phyloP scores from a whole-genome alignment of 2,797 vertebrate species.

The Echiichthys vipera region DNA sequence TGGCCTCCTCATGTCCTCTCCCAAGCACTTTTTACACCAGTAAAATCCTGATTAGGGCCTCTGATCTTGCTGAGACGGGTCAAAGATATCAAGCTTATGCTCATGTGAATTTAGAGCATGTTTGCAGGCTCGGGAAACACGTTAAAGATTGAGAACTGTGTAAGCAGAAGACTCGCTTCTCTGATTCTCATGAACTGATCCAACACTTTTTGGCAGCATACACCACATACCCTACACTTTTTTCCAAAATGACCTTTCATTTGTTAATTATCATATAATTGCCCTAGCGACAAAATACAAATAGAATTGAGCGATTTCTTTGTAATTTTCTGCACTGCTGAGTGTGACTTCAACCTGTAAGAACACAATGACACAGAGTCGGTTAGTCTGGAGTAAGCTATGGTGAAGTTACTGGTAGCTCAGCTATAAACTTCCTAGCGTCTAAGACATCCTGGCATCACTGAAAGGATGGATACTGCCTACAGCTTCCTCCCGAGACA shows the following conservation, averaged over 20 bases:
- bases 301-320: constrained; percentile 70
- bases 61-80: constrained; percentile 47
- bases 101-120: constrained; percentile 28
- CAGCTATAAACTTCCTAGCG: constrained; percentile 11
- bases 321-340: constrained; percentile 63
- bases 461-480: constrained; percentile 13
- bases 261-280: constrained; percentile 71
- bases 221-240: constrained; percentile 29
- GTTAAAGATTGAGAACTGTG: constrained; percentile 25
- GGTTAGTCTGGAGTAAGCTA: constrained; percentile 21
- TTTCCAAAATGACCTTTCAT: constrained; percentile 64
- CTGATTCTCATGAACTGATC: constrained; percentile 66
- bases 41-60: constrained; percentile 10
- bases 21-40: constrained; percentile 9
- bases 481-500: constrained; percentile 27
- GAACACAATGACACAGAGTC: constrained; percentile 31
- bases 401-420: constrained; percentile 28
- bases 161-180: constrained; percentile 60
- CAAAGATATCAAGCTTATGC: constrained; percentile 28
- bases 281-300: constrained; percentile 64
- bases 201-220: constrained; percentile 40
- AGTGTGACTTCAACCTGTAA: constrained; percentile 65
- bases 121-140: constrained; percentile 65
- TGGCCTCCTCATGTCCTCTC: constrained; percentile 1
- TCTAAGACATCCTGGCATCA: constrained; percentile 16